These are phyloP conservation scores for Ploceus nigricollis DNA, from an alignment of 2,113 vertebrate species.

Conservation along the genomic window DNA sequence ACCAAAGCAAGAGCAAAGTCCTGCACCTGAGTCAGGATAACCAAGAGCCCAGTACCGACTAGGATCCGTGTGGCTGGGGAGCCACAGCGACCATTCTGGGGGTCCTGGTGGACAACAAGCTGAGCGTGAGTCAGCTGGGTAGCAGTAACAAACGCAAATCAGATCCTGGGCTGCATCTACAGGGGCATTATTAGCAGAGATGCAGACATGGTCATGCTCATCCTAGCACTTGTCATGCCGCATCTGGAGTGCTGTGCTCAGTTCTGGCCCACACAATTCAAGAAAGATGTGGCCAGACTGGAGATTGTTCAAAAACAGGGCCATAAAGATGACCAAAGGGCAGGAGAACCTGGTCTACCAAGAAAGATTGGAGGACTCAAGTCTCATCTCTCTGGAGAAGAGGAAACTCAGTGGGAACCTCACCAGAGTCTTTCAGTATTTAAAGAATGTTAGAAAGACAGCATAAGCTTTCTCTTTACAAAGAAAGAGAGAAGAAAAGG, in stretches of 20 bases:
- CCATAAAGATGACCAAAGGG: background rate
- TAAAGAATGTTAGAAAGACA: background rate
- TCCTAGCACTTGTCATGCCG: accelerated
- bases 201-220: background rate
- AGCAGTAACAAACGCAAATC: accelerated
- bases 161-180: background rate
- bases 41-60: too few relatives aligned
- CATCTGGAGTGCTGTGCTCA: background rate
- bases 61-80: background rate
- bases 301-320: background rate
- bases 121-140: background rate
- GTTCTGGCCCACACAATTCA: background rate
- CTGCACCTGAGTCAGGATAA: background rate
- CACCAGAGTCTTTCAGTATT: background rate
- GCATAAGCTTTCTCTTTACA: background rate
- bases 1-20: background rate
- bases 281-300: too few relatives aligned
- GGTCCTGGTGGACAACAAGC: background rate
- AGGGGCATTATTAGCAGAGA: background rate
- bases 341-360: background rate
- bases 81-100: background rate
- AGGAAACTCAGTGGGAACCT: background rate
- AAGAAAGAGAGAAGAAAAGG: background rate
- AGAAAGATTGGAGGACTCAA: background rate
- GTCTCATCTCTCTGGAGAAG: background rate